Evolutionary conservation across 1,140 invertebrate genomes (phyloP).

Genomic region (Calephelis nemesis): DNA sequence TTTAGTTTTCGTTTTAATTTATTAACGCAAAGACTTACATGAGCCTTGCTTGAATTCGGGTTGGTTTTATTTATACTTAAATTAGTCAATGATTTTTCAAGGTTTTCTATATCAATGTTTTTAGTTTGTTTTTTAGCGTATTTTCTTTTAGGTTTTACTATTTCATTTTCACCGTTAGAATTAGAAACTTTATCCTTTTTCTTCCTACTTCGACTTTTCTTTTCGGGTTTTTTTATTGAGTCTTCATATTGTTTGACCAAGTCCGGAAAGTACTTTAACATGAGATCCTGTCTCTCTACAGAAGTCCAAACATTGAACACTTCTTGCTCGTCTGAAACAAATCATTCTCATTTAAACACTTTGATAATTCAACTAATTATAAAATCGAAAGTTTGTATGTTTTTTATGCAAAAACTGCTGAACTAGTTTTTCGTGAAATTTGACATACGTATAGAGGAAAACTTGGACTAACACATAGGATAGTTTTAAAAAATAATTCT

Average conservation of each 20-base stretch:
- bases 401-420: no score
- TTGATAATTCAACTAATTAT: no score
- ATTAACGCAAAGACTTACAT: constrained; percentile 59
- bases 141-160: constrained; percentile 72
- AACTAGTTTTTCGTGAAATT: no score
- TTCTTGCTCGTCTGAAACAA: constrained; percentile 71
- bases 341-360: neutral
- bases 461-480: no score
- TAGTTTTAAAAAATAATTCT: no score
- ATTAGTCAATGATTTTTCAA: constrained; percentile 52
- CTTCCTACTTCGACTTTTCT: constrained; percentile 74
- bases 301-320: constrained; percentile 79
- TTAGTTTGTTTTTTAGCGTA: constrained; percentile 55
- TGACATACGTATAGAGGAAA: no score
- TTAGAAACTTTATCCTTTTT: constrained; percentile 56
- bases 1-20: constrained; percentile 57
- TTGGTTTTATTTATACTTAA: constrained; percentile 50
- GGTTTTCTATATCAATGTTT: constrained; percentile 32
- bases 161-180: constrained; percentile 20
- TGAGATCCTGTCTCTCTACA: constrained; percentile 83
- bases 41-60: constrained; percentile 45
- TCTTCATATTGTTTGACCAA: constrained; percentile 77
- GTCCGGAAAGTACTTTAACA: constrained; percentile 84
- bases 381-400: no score
- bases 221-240: constrained; percentile 78